Evolutionary conservation across 2,888 invertebrate species (phyloP).

Genomic region (Polia nebulosa): DNA sequence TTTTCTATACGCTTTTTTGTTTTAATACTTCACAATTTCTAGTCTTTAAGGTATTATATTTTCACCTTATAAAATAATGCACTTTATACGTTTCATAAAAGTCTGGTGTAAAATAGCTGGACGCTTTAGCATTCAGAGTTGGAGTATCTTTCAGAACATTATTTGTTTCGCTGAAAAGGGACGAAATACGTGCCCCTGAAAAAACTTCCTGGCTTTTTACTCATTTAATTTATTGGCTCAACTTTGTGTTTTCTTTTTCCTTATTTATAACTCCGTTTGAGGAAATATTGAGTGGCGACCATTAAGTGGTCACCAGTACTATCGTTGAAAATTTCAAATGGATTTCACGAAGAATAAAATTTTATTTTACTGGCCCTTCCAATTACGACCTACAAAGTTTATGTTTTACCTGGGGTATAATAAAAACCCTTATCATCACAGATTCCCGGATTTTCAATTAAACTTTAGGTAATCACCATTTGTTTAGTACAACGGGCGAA

Average conservation of each 20-base stretch:
- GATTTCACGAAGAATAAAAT: slow-evolving; percentile 60
- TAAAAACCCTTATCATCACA: slow-evolving; percentile 80
- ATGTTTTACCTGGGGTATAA: slow-evolving; percentile 77
- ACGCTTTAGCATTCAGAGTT: not conserved
- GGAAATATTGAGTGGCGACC: slow-evolving; percentile 34
- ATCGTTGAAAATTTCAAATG: slow-evolving; percentile 49
- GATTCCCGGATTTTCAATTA: slow-evolving; percentile 80
- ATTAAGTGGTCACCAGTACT: slow-evolving; percentile 46
- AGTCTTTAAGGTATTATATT: not conserved
- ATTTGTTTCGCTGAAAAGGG: not conserved
- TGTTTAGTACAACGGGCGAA: slow-evolving; percentile 74
- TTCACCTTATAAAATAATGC: not conserved
- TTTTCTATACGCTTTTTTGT: not conserved
- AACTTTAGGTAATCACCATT: slow-evolving; percentile 81
- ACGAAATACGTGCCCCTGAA: slow-evolving; percentile 28
- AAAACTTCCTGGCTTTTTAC: slow-evolving; percentile 25
- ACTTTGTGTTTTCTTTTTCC: slow-evolving; percentile 37
- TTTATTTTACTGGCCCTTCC: slow-evolving; percentile 72
- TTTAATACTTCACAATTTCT: too few relatives aligned
- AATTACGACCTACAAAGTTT: slow-evolving; percentile 75
- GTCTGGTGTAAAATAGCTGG: too few relatives aligned
- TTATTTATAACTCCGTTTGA: slow-evolving; percentile 18
- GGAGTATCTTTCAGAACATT: not conserved
- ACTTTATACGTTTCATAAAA: not conserved
- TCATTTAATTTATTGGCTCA: slow-evolving; percentile 38